These are phyloP conservation scores for Eudasyphora cyanicolor DNA, from an alignment of 2,888 invertebrate genomes.

Conservation along the genomic window DNA sequence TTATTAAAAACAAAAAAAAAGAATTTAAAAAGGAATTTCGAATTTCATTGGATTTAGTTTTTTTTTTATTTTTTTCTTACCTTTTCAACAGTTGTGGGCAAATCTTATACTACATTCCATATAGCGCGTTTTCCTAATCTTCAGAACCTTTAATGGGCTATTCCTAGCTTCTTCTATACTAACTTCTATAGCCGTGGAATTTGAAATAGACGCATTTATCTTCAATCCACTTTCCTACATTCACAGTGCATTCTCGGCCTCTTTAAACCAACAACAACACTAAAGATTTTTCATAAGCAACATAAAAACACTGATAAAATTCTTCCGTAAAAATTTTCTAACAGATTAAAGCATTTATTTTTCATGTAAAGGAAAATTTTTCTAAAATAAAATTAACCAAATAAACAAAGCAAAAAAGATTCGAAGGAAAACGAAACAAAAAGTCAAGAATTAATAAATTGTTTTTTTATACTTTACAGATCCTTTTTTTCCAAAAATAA, in stretches of 20 bases:
- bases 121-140: too few relatives aligned
- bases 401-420: constrained; percentile 41
- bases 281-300: constrained; percentile 53
- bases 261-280: constrained; percentile 8
- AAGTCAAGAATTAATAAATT: constrained; percentile 61
- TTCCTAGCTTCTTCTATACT: too few relatives aligned
- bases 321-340: constrained; percentile 60
- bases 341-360: constrained; percentile 66
- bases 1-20: too few relatives aligned
- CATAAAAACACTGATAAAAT: constrained; percentile 49
- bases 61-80: too few relatives aligned
- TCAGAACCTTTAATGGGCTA: too few relatives aligned
- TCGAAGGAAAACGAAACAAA: constrained; percentile 63
- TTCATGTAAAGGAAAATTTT: constrained; percentile 46
- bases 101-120: too few relatives aligned
- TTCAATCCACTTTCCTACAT: not conserved
- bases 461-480: constrained; percentile 69
- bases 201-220: too few relatives aligned
- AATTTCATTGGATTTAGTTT: too few relatives aligned
- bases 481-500: constrained; percentile 72
- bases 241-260: not conserved
- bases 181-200: too few relatives aligned
- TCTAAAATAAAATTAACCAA: constrained; percentile 42
- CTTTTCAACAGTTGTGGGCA: too few relatives aligned
- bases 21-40: too few relatives aligned